Base-by-base conservation (phyloP, 2,113 vertebrate species). In the Perca fluviatilis region DNA sequence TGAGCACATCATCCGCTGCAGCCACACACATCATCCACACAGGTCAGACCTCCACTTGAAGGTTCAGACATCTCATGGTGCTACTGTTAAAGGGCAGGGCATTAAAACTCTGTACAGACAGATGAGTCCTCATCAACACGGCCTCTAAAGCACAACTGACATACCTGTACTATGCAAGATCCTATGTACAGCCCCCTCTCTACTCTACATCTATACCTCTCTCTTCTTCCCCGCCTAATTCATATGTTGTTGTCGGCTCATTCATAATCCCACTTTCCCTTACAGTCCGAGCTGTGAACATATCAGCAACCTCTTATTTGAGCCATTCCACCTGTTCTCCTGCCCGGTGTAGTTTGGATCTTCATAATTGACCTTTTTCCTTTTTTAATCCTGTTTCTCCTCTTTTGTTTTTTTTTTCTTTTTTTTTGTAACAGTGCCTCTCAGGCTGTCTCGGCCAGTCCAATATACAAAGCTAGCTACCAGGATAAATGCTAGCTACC, bases 131-230 rank as follows among this genome's bases (percentile, higher is more conserved):
- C 72, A 83, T 86, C 85, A 76, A 88, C 83, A 77, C 83, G 64
- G 74, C 89, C 81, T 88, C 82, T 86, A 93, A 95, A 96, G 95
- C 95, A 96, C 95, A 95, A 95, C 73, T 82, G 83, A 88, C 76
- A 91, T 92, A 91, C 84, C 92, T 91, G 92, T 94, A 93, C 95
- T 96, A 95, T 96, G 95, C 95, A 96, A 96, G 79, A 87, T 85
- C 84, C 83, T 18, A 12, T 71, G 76, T 85, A 90, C 84, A 91
- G 84, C 71, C 81, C 66, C 10, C 66, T 71, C 36, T 73, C 69
- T 70, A n/a, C 67, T 72, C 85, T 30, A 49, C 64, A 36, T 12
- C 67, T 65, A 33, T 82, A 72, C 69, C 83, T 88, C 87, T 49
- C 43, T 72, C 61, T 72, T 30, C 63, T 53, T 6, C 68, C 47